Evolutionary conservation across 2,113 vertebrate genomes (phyloP), one percentile per base, ranked within the genome.

Genomic region (Bujurquina vittata): DNA sequence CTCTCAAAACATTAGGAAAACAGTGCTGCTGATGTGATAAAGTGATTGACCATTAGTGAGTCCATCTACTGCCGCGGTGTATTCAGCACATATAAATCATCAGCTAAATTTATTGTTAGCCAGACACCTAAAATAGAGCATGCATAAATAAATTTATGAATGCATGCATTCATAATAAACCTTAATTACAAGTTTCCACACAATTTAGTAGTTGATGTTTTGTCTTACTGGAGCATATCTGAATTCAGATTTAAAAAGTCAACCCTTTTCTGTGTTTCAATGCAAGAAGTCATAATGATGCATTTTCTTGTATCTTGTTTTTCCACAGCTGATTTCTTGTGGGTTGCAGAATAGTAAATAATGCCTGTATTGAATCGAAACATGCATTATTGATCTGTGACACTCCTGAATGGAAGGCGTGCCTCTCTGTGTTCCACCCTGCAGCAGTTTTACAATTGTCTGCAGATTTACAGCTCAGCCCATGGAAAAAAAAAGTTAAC

Each of bases 401-500:
- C 76, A 57, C 40, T 80, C 57, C 73, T 23, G 73, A 77, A 85
- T 77, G 84, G 85, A 80, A 18, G n/a, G 57, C 6, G 62, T 67
- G 43, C 62, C 78, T 77, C 49, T 84, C 69, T 58, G 12, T 31
- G 61, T 52, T 73, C 79, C 79, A 22, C 26, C 73, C 75, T 77
- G 77, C 85, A 87, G 76, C 84, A 76, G 78, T 91, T 89, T 74
- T 43, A 67, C 74, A 58, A 52, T 49, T 43, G 40, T 75, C 87
- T 81, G 40, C 63, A 80, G 83, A 90, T 85, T 90, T 88, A 92
- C 65, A 90, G 80, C 75, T 54, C 67, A 46, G 75, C 37, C 33
- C 22, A 31, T 77, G 74, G 78, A 88, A 92, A 91, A 69, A 84
- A 87, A 72, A 84, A 86, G 63, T 86, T 63, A 23, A 60, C 85